A percentile compares a stretch with the other conserved stretches of the same genome.
Conservation (phyloP, 2,113 vertebrate genomes). For the Psittacula cyanocephala region DNA sequence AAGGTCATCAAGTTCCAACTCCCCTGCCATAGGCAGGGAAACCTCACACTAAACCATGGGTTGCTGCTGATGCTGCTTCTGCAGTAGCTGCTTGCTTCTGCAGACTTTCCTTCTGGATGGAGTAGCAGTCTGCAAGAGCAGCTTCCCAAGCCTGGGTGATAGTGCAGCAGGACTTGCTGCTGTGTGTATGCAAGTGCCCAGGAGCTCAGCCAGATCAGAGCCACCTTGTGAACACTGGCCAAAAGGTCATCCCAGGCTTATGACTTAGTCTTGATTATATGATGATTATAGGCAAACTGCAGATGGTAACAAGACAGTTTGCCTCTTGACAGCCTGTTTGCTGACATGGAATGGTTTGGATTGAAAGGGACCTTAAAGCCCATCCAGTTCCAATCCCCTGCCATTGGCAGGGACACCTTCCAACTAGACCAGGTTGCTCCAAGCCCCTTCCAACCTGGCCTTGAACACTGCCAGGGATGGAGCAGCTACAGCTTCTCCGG, state of each 20-base stretch:
- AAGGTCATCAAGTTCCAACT: not conserved
- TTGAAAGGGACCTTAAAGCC: too few species aligned
- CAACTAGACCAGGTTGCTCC: too few species aligned
- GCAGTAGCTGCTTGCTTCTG: not conserved
- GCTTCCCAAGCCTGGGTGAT: not conserved
- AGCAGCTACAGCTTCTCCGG: too few species aligned
- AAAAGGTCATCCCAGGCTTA: not conserved
- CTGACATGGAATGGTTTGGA: not conserved
- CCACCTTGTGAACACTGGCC: not conserved
- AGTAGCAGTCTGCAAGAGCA: not conserved
- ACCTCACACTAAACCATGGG: too few species aligned
- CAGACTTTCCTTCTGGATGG: not conserved
- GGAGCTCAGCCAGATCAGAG: not conserved
- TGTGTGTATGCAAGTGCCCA: not conserved
- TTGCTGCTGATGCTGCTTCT: not conserved
- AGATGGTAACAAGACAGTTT: rapidly evolving
- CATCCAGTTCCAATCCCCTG: too few species aligned
- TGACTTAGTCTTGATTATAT: too few species aligned
- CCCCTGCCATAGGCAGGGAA: not conserved
- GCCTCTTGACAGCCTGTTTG: not conserved
- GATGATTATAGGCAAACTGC: not conserved
- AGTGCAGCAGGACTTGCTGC: not conserved
- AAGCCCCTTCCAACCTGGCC: too few species aligned
- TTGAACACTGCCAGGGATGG: too few species aligned
- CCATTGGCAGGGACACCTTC: not conserved